Percentiles rank a stretch among this genome's conserved stretches.
Evolutionary conservation across 2,797 vertebrate genomes (phyloP).

Genomic region (Propithecus perrieri): DNA sequence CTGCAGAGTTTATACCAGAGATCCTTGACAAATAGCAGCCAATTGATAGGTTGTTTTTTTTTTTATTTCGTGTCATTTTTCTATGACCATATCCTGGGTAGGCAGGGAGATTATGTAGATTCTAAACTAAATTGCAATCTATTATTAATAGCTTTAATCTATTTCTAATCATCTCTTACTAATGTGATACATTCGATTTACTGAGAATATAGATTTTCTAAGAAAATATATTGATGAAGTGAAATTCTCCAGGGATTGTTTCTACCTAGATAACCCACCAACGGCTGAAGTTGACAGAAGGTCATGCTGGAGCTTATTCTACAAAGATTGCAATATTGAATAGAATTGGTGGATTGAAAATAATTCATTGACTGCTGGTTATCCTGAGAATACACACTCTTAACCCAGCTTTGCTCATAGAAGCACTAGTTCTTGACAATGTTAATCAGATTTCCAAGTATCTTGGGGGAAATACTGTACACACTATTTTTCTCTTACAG

Average conservation of each 20-base stretch:
- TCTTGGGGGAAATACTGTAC: not conserved
- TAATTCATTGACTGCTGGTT: not conserved
- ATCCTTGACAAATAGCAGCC: constrained; percentile 62
- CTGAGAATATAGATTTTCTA: not conserved
- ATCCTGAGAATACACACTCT: not conserved
- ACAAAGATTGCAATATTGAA: not conserved
- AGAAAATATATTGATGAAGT: not conserved
- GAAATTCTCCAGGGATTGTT: not conserved
- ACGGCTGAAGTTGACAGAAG: not conserved
- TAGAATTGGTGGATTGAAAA: not conserved
- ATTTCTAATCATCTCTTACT: not conserved
- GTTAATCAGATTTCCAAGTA: not conserved
- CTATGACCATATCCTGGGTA: not conserved
- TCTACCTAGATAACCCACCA: not conserved
- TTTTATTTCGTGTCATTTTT: not conserved
- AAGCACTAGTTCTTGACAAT: not conserved
- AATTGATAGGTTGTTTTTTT: constrained; percentile 3
- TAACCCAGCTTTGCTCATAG: not conserved
- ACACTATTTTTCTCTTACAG: not conserved
- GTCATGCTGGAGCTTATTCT: not conserved
- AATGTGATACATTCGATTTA: not conserved
- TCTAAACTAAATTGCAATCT: not conserved
- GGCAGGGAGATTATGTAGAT: not conserved
- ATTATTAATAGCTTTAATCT: not conserved
- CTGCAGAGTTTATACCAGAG: constrained; percentile 18